These are phyloP conservation scores for Chamaetylas fuelleborni DNA, from an alignment of 2,113 vertebrate species.

Conservation along the genomic window DNA sequence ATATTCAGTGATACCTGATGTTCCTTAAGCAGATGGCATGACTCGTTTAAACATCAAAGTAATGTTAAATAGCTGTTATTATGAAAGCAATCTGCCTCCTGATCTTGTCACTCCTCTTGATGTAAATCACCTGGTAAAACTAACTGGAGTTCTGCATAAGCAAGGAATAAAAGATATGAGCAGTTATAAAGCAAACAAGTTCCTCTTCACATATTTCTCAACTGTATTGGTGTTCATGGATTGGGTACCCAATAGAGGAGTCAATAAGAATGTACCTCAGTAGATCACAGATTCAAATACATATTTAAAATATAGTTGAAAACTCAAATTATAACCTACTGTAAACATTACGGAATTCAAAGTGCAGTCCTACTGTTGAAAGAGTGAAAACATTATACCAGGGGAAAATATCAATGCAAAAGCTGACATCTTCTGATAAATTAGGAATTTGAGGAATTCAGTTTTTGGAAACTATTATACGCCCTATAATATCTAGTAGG, in stretches of 20 bases:
- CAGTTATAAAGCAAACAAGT: background rate
- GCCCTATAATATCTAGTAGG: background rate
- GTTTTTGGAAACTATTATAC: background rate
- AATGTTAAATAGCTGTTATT: background rate
- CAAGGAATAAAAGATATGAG: background rate
- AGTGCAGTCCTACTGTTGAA: background rate
- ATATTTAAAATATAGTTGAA: too few species aligned
- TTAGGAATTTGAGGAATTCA: background rate
- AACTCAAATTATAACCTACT: background rate
- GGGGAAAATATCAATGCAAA: background rate
- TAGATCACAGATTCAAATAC: background rate
- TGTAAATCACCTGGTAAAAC: background rate
- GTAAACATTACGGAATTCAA: background rate
- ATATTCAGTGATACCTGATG: background rate
- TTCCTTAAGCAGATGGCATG: background rate
- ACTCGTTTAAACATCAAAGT: background rate
- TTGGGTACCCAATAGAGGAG: background rate
- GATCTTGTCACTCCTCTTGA: background rate
- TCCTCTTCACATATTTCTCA: background rate
- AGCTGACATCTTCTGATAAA: background rate
- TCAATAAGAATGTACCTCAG: background rate
- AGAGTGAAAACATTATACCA: background rate
- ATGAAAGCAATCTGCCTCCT: background rate
- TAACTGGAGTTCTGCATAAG: background rate
- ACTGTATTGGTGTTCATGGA: background rate